Evolutionary conservation across 92 coral and sea anemone genomes (phyloP).

Genomic region (Actinernus sp.): DNA sequence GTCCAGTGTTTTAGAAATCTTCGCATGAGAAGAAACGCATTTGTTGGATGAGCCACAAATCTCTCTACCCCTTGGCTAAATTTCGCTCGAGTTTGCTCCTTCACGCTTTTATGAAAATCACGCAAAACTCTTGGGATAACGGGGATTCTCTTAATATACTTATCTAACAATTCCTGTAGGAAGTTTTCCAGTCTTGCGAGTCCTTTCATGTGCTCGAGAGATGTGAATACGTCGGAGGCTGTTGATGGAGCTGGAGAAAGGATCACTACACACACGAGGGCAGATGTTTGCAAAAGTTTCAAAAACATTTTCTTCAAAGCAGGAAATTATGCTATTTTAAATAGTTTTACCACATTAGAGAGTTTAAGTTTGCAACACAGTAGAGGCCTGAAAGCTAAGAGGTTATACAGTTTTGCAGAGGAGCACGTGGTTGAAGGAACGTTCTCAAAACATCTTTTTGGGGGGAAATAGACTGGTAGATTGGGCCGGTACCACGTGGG

Average conservation of each 20-base stretch:
- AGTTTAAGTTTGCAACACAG: no score
- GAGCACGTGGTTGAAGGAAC: no score
- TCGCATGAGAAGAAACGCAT: constrained; percentile 76
- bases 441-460: no score
- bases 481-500: no score
- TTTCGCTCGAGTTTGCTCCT: constrained; percentile 19
- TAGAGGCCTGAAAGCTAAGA: no score
- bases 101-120: constrained; percentile 15
- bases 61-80: constrained; percentile 46
- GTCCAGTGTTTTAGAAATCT: constrained; percentile 89
- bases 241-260: neutral
- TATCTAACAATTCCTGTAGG: constrained; percentile 58
- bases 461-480: no score
- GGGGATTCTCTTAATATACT: constrained; percentile 25
- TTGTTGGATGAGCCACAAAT: constrained; percentile 84
- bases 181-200: constrained; percentile 70
- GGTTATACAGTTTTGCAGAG: no score
- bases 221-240: constrained; percentile 24
- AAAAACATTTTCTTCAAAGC: no score
- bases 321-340: no score
- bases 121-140: constrained; percentile 8
- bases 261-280: no score
- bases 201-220: constrained; percentile 67
- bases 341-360: no score
- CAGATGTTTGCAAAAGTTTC: no score